A percentile compares a stretch with the other conserved stretches of the same genome.
Conservation (phyloP, 1,140 invertebrate species). For the Littorina saxatilis region DNA sequence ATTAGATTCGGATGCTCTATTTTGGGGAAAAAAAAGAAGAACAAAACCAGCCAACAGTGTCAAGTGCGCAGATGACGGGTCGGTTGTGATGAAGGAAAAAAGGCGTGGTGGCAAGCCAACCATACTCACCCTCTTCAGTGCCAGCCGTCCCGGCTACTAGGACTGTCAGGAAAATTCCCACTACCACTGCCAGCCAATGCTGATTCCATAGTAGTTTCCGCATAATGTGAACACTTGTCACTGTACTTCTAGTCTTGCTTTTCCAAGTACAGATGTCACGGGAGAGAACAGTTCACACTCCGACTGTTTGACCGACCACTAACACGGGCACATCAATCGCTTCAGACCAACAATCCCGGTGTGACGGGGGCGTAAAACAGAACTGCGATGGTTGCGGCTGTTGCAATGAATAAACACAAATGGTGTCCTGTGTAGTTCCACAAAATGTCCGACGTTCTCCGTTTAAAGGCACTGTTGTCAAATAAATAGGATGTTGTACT, state of each 20-base stretch:
- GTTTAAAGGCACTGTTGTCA: not conserved
- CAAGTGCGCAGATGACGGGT: no score
- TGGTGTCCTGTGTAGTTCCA: no score
- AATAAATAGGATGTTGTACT: not conserved
- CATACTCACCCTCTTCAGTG: no score
- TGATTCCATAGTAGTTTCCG: conserved; percentile 20
- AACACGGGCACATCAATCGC: not conserved
- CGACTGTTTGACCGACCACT: not conserved
- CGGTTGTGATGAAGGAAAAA: no score
- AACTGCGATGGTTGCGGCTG: not conserved
- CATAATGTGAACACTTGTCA: conserved; percentile 1
- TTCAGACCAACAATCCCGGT: no score
- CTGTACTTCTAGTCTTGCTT: not conserved
- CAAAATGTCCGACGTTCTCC: no score
- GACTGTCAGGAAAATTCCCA: not conserved
- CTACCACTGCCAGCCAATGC: not conserved
- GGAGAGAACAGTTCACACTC: not conserved
- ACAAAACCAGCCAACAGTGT: no score
- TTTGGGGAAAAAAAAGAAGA: no score
- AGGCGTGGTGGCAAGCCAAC: no score
- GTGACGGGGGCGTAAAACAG: not conserved
- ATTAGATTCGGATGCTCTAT: no score
- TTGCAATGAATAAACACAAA: not conserved
- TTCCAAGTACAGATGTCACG: not conserved
- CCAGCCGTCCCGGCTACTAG: not conserved